Conservation (phyloP, 2,797 vertebrate genomes). For the Diceros bicornis region DNA sequence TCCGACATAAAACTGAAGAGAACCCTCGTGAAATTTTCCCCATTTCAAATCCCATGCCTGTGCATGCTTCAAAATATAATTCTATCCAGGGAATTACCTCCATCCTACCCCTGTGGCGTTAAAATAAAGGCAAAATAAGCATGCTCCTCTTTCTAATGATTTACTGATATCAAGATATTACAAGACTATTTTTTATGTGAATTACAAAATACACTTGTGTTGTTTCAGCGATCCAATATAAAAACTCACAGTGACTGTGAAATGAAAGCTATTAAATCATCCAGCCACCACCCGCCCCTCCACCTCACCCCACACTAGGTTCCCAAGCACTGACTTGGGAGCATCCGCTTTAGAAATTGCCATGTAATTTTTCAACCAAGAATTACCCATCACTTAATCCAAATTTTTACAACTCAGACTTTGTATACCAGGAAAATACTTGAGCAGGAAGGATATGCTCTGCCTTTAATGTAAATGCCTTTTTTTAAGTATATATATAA, state of each 20-base stretch:
- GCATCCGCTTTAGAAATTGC: slow-evolving; percentile 45
- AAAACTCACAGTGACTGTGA: slow-evolving; percentile 47
- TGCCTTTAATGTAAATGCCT: not conserved
- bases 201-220: slow-evolving; percentile 63
- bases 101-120: slow-evolving; percentile 74
- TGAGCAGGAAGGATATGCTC: slow-evolving; percentile 16
- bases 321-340: not conserved
- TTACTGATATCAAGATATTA: slow-evolving; percentile 13
- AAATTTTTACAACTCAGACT: slow-evolving; percentile 57
- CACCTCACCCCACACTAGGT: not conserved
- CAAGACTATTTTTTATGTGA: slow-evolving; percentile 1
- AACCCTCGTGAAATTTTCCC: slow-evolving; percentile 68
- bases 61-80: slow-evolving; percentile 35
- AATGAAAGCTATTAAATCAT: not conserved
- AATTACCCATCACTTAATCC: slow-evolving; percentile 15
- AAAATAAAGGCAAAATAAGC: slow-evolving; percentile 82
- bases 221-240: not conserved
- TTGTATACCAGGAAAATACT: slow-evolving; percentile 18
- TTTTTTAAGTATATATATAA: not conserved
- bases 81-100: slow-evolving; percentile 51
- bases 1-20: slow-evolving; percentile 64
- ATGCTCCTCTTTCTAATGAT: slow-evolving; percentile 76
- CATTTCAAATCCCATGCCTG: not conserved
- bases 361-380: slow-evolving; percentile 24
- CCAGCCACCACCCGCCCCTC: not conserved